phyloP scores from a whole-genome alignment of 2,797 vertebrate species.

The Kryptopterus vitreolus region DNA sequence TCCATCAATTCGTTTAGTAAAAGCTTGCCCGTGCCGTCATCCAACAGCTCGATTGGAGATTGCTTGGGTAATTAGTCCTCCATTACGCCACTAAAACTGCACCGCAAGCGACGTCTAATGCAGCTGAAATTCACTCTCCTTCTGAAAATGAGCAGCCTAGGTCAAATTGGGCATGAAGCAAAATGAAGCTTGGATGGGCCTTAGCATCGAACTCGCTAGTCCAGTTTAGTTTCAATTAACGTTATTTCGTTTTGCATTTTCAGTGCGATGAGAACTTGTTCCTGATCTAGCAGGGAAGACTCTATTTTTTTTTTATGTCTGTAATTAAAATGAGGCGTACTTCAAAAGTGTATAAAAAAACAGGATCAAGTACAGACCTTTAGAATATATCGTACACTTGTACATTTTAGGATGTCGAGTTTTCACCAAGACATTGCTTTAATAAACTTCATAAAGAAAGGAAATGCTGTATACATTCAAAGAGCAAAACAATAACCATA shows the following conservation, averaged over 20 bases:
- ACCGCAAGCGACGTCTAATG: not conserved
- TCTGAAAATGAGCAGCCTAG: not conserved
- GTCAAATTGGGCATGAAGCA: not conserved
- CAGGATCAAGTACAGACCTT: not conserved
- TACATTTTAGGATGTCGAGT: not conserved
- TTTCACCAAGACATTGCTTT: not conserved
- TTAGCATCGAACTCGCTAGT: not conserved
- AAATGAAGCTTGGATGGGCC: not conserved
- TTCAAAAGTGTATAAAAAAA: not conserved
- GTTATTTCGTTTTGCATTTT: not conserved
- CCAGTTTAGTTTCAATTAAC: not conserved
- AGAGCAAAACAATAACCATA: not conserved
- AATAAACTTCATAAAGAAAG: not conserved
- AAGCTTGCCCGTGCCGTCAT: not conserved
- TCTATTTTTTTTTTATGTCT: not conserved
- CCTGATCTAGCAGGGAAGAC: not conserved
- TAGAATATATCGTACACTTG: not conserved
- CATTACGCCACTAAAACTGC: not conserved
- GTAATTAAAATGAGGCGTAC: not conserved
- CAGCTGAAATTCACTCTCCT: not conserved
- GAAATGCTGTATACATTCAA: not conserved
- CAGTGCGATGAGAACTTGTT: not conserved
- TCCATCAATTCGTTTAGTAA: not conserved
- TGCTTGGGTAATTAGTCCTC: not conserved
- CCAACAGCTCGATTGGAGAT: not conserved